A percentile compares a stretch with the other conserved stretches of the same genome.
Conservation (phyloP, 2,113 vertebrate genomes). For the Sisor rabdophorus region DNA sequence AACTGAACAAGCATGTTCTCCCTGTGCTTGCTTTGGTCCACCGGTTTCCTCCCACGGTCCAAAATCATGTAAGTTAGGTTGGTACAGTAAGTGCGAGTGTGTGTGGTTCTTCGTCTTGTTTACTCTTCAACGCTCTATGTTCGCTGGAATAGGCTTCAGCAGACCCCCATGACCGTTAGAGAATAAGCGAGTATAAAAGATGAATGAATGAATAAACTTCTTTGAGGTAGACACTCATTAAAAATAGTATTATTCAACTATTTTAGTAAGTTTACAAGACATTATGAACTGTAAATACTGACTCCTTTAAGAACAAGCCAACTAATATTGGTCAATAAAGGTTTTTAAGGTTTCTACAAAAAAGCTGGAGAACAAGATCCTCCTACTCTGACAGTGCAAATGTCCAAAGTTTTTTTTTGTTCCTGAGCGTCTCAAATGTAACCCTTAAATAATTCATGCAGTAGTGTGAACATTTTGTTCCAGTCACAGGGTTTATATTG, state of each 20-base stretch:
- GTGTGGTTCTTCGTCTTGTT: no score
- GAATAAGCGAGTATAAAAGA: no score
- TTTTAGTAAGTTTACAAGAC: neutral
- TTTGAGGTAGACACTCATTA: neutral
- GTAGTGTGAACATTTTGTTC: neutral
- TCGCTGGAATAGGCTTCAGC: no score
- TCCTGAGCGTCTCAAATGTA: neutral
- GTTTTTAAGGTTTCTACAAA: neutral
- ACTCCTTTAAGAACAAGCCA: neutral
- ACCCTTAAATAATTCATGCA: slow-evolving; percentile 3
- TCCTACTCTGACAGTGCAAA: neutral
- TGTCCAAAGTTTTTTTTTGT: neutral
- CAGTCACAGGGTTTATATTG: neutral
- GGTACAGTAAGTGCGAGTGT: no score
- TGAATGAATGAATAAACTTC: no score
- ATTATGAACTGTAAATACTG: neutral
- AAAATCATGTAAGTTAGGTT: no score
- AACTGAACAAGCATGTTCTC: no score
- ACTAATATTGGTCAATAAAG: neutral
- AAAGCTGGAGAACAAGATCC: neutral
- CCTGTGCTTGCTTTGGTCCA: no score
- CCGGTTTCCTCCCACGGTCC: no score
- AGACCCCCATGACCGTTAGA: no score
- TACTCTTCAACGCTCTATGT: no score
- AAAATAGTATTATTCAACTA: no score